These are phyloP conservation scores for Diarsia brunnea DNA, from an alignment of 2,888 invertebrate species.

Conservation along the genomic window DNA sequence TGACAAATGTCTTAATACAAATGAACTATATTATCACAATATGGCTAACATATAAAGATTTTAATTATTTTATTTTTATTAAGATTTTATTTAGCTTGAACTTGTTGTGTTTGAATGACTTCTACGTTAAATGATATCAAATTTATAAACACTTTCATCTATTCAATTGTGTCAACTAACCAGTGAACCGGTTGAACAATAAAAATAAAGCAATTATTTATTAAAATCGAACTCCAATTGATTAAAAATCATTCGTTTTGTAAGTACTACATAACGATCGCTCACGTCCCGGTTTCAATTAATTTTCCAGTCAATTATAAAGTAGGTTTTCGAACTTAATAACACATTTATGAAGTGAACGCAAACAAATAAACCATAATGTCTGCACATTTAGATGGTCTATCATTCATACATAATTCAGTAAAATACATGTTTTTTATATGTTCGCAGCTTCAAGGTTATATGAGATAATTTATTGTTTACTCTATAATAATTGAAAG, in stretches of 20 bases:
- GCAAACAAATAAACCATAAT: constrained; percentile 14
- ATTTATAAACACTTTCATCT: constrained; percentile 31
- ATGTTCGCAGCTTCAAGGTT: constrained; percentile 51
- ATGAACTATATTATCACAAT: not conserved
- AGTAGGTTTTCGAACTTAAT: constrained; percentile 11
- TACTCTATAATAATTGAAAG: constrained; percentile 56
- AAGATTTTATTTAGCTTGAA: not conserved
- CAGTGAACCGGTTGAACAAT: constrained; percentile 31
- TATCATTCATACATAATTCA: constrained; percentile 25
- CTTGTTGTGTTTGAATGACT: not conserved
- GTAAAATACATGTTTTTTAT: constrained; percentile 28
- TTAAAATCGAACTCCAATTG: constrained; percentile 36
- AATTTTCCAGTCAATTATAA: constrained; percentile 45
- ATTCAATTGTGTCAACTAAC: constrained; percentile 32
- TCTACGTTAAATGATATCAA: constrained; percentile 8
- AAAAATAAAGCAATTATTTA: constrained; percentile 44
- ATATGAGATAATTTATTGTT: constrained; percentile 48
- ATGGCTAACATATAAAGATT: not conserved
- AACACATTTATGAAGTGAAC: constrained; percentile 10
- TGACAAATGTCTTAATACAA: constrained; percentile 1
- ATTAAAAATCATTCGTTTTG: constrained; percentile 32
- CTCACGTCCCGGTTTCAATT: constrained; percentile 35
- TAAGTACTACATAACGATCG: constrained; percentile 21
- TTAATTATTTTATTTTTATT: too few species aligned
- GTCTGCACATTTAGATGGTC: constrained; percentile 15